phyloP scores from a whole-genome alignment of 2,888 invertebrate species.

The Stomorhina lunata region DNA sequence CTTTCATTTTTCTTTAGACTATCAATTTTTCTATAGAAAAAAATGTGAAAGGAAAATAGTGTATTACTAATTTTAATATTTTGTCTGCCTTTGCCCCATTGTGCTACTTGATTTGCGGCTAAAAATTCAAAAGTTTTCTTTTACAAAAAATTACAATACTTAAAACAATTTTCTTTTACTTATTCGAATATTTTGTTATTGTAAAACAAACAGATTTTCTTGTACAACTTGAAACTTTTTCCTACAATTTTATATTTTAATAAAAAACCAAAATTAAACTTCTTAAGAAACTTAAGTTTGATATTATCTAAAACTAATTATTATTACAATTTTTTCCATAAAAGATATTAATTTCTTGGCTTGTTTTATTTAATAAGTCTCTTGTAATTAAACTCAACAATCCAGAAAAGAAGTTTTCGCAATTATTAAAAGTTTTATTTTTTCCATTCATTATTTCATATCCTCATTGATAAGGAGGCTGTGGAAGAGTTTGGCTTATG shows the following conservation, averaged over 20 bases:
- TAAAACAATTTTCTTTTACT: slow-evolving; percentile 18
- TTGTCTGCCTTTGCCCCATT: not conserved
- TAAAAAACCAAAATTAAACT: not conserved
- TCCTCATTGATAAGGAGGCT: not conserved
- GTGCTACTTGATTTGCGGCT: slow-evolving; percentile 25
- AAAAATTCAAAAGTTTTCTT: slow-evolving; percentile 26
- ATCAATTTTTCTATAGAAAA: no score
- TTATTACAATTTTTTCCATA: slow-evolving; percentile 5
- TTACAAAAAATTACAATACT: slow-evolving; percentile 15
- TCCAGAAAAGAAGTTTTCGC: slow-evolving; percentile 12
- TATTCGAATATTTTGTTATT: not conserved
- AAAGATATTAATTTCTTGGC: not conserved
- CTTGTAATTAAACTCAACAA: slow-evolving; percentile 43
- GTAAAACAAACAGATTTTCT: slow-evolving; percentile 16
- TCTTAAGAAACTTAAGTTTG: slow-evolving; percentile 17
- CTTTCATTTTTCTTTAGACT: no score
- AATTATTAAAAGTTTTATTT: slow-evolving; percentile 15
- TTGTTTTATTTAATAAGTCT: slow-evolving; percentile 35
- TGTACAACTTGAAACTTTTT: slow-evolving; percentile 39
- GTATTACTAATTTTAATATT: no score
- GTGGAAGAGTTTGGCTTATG: not conserved
- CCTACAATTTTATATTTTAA: not conserved
- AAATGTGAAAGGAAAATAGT: no score
- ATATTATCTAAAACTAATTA: slow-evolving; percentile 54
- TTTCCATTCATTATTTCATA: not conserved